These are phyloP conservation scores for Macrochelys suwanniensis DNA, from an alignment of 2,797 vertebrate species.

Conservation along the genomic window DNA sequence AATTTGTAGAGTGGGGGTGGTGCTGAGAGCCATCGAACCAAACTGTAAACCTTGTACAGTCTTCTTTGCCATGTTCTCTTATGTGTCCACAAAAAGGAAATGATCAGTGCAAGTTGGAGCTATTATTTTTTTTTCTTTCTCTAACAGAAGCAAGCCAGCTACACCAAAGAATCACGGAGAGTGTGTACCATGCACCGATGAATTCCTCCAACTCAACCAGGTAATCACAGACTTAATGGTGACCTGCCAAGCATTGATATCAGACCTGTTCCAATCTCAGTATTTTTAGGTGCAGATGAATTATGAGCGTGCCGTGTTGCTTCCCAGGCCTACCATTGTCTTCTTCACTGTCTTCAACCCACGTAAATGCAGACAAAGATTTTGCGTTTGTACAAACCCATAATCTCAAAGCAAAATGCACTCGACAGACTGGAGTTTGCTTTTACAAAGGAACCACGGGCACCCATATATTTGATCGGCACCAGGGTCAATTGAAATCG, in stretches of 20 bases:
- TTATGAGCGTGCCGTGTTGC: neutral
- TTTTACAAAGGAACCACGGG: neutral
- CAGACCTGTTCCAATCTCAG: neutral
- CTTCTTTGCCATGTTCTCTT: neutral
- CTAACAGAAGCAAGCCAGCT: constrained; percentile 91
- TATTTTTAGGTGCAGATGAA: neutral
- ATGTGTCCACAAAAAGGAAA: neutral
- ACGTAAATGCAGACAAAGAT: neutral
- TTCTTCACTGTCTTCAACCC: neutral
- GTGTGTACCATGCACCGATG: constrained; percentile 89
- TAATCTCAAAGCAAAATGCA: neutral
- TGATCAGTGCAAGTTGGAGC: neutral
- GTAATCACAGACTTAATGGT: constrained; percentile 45
- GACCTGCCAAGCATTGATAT: neutral
- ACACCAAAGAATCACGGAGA: constrained; percentile 89
- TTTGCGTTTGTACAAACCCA: neutral
- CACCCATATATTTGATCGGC: neutral
- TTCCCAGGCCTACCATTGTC: neutral
- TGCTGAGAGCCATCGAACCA: too few species aligned
- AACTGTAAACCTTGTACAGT: neutral
- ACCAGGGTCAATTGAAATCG: neutral
- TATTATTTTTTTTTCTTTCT: constrained; percentile 49
- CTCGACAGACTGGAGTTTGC: neutral
- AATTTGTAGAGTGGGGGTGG: too few species aligned
- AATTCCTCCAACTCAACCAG: constrained; percentile 78